phyloP scores from a whole-genome alignment of 2,888 invertebrate species.

The Acanthoscelides obtectus region DNA sequence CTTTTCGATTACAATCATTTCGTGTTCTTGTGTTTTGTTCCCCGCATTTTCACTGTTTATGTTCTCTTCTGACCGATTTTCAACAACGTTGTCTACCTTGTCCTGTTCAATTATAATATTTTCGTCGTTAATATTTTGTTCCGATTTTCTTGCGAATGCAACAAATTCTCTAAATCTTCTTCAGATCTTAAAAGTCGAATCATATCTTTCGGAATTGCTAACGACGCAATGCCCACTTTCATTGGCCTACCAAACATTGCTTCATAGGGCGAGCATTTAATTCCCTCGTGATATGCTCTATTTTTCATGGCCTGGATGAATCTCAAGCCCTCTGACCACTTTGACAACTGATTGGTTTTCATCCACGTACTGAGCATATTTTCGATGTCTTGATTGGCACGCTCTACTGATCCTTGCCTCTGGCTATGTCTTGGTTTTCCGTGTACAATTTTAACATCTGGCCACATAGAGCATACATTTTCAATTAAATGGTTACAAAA shows the following conservation, averaged over 20 bases:
- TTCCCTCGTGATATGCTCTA: slow-evolving; percentile 11
- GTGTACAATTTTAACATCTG: slow-evolving; percentile 14
- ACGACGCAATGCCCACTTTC: slow-evolving; percentile 6
- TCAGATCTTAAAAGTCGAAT: neutral
- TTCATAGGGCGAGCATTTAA: slow-evolving; percentile 14
- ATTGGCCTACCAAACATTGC: slow-evolving; percentile 13
- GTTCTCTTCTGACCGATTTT: neutral
- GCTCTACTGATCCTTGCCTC: slow-evolving; percentile 3
- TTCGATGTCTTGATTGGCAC: slow-evolving; percentile 10
- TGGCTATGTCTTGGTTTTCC: slow-evolving; percentile 17
- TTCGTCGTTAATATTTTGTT: neutral
- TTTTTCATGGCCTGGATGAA: slow-evolving; percentile 19
- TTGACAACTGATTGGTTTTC: slow-evolving; percentile 33
- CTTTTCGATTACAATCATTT: neutral
- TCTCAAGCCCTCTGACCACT: slow-evolving; percentile 43
- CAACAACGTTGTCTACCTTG: neutral
- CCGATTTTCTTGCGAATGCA: neutral
- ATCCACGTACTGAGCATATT: slow-evolving; percentile 33
- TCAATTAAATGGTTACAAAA: slow-evolving; percentile 5
- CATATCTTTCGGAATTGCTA: neutral
- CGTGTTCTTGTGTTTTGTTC: neutral
- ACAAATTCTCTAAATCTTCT: neutral
- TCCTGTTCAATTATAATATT: no score
- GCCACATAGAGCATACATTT: slow-evolving; percentile 9
- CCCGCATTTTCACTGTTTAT: neutral